Evolutionary conservation across 2,113 vertebrate genomes (phyloP).

Genomic region (Chaetorhynchus papuensis): DNA sequence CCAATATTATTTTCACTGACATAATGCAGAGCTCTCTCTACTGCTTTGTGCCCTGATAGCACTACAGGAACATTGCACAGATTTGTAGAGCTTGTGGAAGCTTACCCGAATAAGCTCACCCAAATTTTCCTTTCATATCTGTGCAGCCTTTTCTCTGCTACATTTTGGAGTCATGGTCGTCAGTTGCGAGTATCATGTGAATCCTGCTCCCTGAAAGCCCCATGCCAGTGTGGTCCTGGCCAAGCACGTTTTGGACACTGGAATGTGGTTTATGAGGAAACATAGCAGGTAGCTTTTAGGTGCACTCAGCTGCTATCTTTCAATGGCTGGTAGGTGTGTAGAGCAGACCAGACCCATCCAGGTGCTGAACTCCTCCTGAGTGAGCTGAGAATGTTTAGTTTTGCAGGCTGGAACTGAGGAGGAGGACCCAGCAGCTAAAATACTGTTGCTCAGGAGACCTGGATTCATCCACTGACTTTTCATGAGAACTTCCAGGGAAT

Average conservation of each 20-base stretch:
- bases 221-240: not conserved
- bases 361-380: not conserved
- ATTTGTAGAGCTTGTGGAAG: not conserved
- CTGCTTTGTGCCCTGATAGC: not conserved
- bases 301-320: not conserved
- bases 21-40: not conserved
- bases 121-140: not conserved
- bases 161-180: not conserved
- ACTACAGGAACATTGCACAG: not conserved
- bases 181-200: not conserved
- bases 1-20: not conserved
- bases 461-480: not conserved
- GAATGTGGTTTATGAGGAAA: not conserved
- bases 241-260: accelerated
- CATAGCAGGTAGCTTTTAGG: not conserved
- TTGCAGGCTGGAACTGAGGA: not conserved
- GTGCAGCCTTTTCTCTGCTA: not conserved
- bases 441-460: not conserved
- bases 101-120: not conserved
- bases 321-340: not conserved
- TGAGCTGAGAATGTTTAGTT: not conserved
- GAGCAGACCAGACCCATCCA: not conserved
- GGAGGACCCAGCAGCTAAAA: not conserved
- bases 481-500: not conserved
- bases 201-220: not conserved